Evolutionary conservation across 2,797 vertebrate species (phyloP), one percentile per base, ranked within the genome.

Genomic region (Phoeniculus purpureus): DNA sequence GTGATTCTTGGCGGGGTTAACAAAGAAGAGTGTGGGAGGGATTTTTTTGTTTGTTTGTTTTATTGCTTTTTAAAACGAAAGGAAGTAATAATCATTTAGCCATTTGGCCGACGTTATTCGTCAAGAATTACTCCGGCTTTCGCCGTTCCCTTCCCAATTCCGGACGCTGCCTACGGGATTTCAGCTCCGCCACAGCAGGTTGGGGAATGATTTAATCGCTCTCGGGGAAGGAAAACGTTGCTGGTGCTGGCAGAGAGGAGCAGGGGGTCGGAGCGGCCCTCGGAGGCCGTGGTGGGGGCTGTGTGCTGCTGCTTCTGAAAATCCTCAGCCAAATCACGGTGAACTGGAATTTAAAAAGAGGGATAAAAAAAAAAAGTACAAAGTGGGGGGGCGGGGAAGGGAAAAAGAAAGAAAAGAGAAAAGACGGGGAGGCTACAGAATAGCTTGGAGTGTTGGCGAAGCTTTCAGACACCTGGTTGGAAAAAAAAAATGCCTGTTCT

Each of bases 1-100:
- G 93, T 95, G 94, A 94, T 94, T 95, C 94, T 89, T 89, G 87
- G 91, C 81, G 32, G 55, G 20, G 52, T 66, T 85, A n/a, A 31
- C 64, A 91, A 93, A 16, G 43, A 90, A 92, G 72, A 27, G 9
- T 37, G 37, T 37, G 37, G 3, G 16, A 29, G 22, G 20, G 16
- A 16, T 62, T 74, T 71, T 81, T 13, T 50, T 50, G n/a, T n/a
- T 15, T 32, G 37, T 22, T 32, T 32, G 91, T 93, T 93, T 93
- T 91, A 93, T 90, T 93, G 56, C 90, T 73, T 95, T 95, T 89
- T 90, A 84, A 93, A 93, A 62, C 91, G 61, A 95, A 95, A 96
- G 85, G 89, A 96, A 94, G 94, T 93, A 94, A 95, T 94, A 96
- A 95, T 95, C 94, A 95, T 95, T 94, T 94, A 60, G 58, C 81